phyloP scores from a whole-genome alignment of 53 echinoderm and acorn worm genomes.

The Mesocentrotus franciscanus region DNA sequence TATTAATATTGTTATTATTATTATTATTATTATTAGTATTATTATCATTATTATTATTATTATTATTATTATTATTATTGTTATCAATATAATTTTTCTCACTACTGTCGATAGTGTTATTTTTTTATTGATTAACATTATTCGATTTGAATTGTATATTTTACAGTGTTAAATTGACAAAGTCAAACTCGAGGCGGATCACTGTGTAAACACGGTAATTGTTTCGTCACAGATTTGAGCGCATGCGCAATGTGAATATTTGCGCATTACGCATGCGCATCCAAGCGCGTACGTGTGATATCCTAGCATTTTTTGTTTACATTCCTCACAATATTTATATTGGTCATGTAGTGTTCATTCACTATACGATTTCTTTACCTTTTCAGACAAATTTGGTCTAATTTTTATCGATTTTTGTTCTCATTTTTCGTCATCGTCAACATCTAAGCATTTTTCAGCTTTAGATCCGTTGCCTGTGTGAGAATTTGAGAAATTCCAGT shows the following conservation, averaged over 20 bases:
- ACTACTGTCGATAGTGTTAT: too few species aligned
- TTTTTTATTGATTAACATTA: too few species aligned
- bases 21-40: too few species aligned
- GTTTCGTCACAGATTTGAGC: slow-evolving; percentile 1
- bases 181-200: too few species aligned
- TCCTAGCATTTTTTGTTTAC: background rate
- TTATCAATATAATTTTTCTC: too few species aligned
- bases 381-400: background rate
- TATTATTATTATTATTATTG: too few species aligned
- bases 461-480: background rate
- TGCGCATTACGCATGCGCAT: background rate
- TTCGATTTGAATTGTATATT: too few species aligned
- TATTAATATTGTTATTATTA: too few species aligned
- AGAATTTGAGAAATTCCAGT: background rate
- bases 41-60: too few species aligned
- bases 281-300: background rate
- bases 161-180: too few species aligned
- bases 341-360: background rate
- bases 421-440: background rate
- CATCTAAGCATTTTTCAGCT: background rate
- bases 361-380: background rate
- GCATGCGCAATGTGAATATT: background rate
- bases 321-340: background rate
- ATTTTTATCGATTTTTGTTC: background rate
- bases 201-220: too few species aligned